These are phyloP conservation scores for mouse (Mus musculus) DNA, from an alignment of 2,113 vertebrate species.

Conservation along the genomic window DNA sequence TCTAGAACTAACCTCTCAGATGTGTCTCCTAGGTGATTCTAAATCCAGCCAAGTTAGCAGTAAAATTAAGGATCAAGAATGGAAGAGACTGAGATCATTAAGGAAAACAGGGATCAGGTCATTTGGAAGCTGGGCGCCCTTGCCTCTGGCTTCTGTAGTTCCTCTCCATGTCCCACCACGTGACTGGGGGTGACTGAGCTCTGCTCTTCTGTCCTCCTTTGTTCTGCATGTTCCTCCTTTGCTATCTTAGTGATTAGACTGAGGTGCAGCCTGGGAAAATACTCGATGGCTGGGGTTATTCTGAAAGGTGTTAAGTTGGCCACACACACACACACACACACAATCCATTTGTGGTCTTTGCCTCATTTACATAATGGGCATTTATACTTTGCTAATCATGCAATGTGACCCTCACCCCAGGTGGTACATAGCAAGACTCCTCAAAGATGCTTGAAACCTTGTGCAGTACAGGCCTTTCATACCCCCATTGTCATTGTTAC, in stretches of 20 bases:
- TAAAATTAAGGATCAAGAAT: not conserved
- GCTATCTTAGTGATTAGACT: not conserved
- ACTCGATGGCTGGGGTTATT: not conserved
- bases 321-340: not conserved
- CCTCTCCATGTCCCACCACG: rapidly evolving
- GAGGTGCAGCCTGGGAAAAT: not conserved
- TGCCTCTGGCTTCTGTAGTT: not conserved
- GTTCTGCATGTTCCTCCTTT: not conserved
- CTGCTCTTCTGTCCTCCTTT: not conserved
- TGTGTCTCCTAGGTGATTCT: not conserved
- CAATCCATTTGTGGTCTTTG: not conserved
- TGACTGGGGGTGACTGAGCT: not conserved
- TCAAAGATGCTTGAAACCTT: not conserved
- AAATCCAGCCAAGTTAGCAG: not conserved
- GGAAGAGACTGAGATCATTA: not conserved
- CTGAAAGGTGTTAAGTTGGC: not conserved
- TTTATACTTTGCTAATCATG: not conserved
- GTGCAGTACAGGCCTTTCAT: not conserved
- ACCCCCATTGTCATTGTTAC: not conserved
- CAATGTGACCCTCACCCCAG: no score
- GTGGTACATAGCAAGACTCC: not conserved
- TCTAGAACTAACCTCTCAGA: not conserved
- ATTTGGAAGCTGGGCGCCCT: not conserved
- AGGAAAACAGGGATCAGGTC: not conserved
- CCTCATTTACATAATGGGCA: not conserved